Evolutionary conservation across 2,113 vertebrate genomes (phyloP).

Genomic region (Procavia capensis): DNA sequence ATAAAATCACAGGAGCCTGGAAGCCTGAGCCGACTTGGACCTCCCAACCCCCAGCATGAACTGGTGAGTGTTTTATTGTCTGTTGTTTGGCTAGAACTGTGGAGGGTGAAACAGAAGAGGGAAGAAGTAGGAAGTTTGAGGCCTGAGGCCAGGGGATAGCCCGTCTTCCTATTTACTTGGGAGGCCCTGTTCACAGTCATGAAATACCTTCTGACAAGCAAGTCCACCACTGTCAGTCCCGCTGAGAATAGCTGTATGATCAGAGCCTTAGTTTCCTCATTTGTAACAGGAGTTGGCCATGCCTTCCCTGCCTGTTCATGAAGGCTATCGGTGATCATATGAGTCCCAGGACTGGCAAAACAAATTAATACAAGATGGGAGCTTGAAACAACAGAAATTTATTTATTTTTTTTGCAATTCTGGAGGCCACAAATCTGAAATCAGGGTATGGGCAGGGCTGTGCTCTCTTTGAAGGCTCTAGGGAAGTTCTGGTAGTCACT

Average conservation of each 20-base stretch:
- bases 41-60: background rate
- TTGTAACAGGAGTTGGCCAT: accelerated
- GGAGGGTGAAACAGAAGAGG: accelerated
- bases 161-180: background rate
- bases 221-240: background rate
- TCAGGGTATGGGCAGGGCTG: background rate
- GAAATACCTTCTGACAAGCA: background rate
- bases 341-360: background rate
- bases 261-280: background rate
- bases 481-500: too few species aligned
- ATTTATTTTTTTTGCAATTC: background rate
- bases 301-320: background rate
- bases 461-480: too few species aligned
- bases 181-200: background rate
- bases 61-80: background rate
- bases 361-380: background rate
- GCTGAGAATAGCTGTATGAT: accelerated
- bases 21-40: background rate
- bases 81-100: background rate
- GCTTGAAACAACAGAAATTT: too few species aligned
- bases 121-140: background rate
- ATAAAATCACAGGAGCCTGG: background rate
- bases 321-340: too few species aligned
- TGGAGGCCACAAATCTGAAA: background rate
- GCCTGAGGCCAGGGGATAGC: background rate